These are phyloP conservation scores for Esox niger DNA, from an alignment of 2,113 vertebrate genomes.

Conservation along the genomic window DNA sequence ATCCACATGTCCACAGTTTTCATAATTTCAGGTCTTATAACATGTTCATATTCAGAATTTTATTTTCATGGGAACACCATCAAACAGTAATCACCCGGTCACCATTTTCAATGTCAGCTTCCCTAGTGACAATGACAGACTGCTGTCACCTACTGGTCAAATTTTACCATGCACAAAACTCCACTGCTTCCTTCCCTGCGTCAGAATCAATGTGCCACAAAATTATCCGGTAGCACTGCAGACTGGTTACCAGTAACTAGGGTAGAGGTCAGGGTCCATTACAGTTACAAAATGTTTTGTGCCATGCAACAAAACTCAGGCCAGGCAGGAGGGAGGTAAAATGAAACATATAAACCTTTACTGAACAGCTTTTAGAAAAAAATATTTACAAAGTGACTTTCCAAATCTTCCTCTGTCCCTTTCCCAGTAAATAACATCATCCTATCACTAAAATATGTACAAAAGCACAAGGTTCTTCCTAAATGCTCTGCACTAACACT, in stretches of 20 bases:
- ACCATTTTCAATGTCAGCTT: not conserved
- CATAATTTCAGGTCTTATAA: too few species aligned
- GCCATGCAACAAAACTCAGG: not conserved
- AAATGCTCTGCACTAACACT: conserved; percentile 23
- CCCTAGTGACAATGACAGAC: not conserved
- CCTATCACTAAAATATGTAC: conserved; percentile 30
- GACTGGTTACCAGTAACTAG: not conserved
- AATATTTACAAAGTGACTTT: conserved; percentile 53
- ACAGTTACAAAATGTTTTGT: not conserved
- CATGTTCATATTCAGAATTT: too few species aligned
- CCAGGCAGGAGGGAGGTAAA: conserved; percentile 16
- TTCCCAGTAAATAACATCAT: not conserved
- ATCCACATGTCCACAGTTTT: too few species aligned
- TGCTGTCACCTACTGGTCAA: not conserved
- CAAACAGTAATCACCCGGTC: not conserved
- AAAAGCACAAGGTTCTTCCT: conserved; percentile 18
- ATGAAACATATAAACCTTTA: conserved; percentile 66
- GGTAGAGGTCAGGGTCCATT: not conserved
- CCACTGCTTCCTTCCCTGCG: too few species aligned
- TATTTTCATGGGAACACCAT: not conserved
- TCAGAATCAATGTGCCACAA: too few species aligned
- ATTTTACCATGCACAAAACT: too few species aligned
- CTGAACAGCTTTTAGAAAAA: conserved; percentile 39
- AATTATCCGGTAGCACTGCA: not conserved
- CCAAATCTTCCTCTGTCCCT: not conserved